Conservation (phyloP, 2,888 invertebrate species). For the Tipula helvola region DNA sequence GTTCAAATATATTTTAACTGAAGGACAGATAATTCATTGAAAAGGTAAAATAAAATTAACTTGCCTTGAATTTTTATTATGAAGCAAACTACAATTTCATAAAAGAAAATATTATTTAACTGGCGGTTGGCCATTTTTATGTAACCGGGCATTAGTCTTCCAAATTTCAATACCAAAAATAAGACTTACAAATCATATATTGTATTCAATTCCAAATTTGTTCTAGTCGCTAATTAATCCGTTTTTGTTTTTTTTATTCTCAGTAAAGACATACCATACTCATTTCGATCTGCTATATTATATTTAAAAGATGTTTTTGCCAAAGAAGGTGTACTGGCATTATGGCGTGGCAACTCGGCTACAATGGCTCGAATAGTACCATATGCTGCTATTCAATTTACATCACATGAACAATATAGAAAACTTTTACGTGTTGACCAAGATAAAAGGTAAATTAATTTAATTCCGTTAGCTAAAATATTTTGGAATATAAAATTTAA, state of each 20-base stretch:
- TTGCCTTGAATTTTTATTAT: too few species aligned
- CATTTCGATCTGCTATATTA: slow-evolving; percentile 52
- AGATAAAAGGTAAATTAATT: slow-evolving; percentile 36
- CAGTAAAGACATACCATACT: slow-evolving; percentile 53
- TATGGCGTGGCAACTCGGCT: slow-evolving; percentile 98
- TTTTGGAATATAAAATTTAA: not conserved
- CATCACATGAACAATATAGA: slow-evolving; percentile 96
- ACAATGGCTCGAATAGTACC: slow-evolving; percentile 96
- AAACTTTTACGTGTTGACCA: slow-evolving; percentile 60
- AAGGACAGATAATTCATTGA: too few species aligned
- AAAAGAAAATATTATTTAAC: too few species aligned
- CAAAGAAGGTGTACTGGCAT: slow-evolving; percentile 65
- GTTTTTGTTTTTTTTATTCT: not conserved
- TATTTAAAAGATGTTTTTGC: slow-evolving; percentile 57
- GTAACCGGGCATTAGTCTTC: too few species aligned
- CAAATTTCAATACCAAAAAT: too few species aligned
- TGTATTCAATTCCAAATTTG: not conserved
- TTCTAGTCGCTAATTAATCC: not conserved
- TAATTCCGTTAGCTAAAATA: not conserved
- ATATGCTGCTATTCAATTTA: slow-evolving; percentile 95
- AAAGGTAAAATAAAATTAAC: too few species aligned
- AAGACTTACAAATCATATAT: too few species aligned
- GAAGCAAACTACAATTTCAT: too few species aligned
- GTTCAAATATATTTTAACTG: too few species aligned
- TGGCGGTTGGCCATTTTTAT: too few species aligned